Conservation (phyloP, 2,888 invertebrate species). For the Chrysolina haemoptera region DNA sequence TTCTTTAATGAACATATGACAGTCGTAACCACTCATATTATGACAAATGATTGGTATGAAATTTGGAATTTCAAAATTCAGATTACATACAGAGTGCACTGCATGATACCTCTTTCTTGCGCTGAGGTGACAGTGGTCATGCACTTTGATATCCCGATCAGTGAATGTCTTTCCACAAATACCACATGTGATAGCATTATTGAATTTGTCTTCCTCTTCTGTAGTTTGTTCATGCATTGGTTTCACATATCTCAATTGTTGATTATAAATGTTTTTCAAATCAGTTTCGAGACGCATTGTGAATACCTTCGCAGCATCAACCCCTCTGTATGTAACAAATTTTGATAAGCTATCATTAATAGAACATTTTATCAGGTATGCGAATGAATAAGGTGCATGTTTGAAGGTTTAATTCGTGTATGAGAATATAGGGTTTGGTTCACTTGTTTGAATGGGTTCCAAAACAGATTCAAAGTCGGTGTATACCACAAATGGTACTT, state of each 20-base stretch:
- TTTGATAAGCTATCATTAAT: not conserved
- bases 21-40: conserved; percentile 29
- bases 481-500: conserved; percentile 48
- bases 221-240: no score
- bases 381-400: not conserved
- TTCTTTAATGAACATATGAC: conserved; percentile 28
- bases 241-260: no score
- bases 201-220: no score
- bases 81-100: not conserved
- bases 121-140: not conserved
- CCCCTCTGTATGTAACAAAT: not conserved
- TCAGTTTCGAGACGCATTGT: not conserved
- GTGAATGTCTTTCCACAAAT: no score
- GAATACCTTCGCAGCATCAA: no score
- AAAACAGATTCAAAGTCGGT: conserved; percentile 48
- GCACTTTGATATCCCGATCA: not conserved
- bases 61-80: conserved; percentile 24
- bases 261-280: not conserved
- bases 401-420: not conserved
- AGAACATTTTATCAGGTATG: conserved; percentile 7
- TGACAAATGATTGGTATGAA: conserved; percentile 25
- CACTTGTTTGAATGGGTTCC: not conserved
- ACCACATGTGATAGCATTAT: no score
- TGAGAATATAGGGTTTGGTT: not conserved
- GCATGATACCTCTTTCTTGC: not conserved